phyloP scores from a whole-genome alignment of 1,140 invertebrate genomes.

The Orussus abietinus region DNA sequence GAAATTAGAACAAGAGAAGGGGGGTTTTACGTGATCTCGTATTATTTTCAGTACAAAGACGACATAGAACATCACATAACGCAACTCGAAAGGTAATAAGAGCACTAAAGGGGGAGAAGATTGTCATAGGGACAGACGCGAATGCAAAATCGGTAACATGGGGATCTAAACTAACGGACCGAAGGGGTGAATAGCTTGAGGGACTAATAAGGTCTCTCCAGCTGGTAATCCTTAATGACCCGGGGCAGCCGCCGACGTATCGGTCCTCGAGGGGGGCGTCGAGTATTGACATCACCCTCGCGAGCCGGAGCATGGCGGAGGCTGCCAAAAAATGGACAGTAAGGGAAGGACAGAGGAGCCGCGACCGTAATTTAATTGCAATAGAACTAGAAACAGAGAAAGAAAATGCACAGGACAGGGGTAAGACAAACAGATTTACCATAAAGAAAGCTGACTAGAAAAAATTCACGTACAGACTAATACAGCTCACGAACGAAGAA shows the following conservation, averaged over 20 bases:
- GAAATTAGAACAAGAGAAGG: constrained; percentile 4
- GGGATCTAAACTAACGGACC: constrained; percentile 3
- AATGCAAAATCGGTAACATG: constrained; percentile 6
- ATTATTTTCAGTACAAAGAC: constrained; percentile 9
- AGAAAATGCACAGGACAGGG: fast-evolving
- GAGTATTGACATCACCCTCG: constrained; percentile 16
- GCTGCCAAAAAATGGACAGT: constrained; percentile 8
- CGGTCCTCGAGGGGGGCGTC: not conserved
- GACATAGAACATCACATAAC: no score
- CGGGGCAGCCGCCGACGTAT: not conserved
- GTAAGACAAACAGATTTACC: constrained; percentile 2
- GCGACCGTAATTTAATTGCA: constrained; percentile 15
- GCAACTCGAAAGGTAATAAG: not conserved
- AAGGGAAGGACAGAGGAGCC: not conserved
- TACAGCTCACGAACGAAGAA: not conserved
- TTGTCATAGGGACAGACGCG: constrained; percentile 9
- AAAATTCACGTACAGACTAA: constrained; percentile 1
- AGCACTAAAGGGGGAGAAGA: not conserved
- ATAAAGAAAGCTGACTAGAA: constrained; percentile 16
- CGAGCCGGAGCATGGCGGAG: not conserved
- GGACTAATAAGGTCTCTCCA: not conserved
- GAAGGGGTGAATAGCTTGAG: constrained; percentile 15
- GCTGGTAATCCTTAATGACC: constrained; percentile 9
- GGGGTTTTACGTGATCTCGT: constrained; percentile 6
- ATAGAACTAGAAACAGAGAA: not conserved